Percentiles rank a stretch among this genome's conserved stretches.
Conservation (phyloP, 2,888 invertebrate species). For the Lissonota sp. region DNA sequence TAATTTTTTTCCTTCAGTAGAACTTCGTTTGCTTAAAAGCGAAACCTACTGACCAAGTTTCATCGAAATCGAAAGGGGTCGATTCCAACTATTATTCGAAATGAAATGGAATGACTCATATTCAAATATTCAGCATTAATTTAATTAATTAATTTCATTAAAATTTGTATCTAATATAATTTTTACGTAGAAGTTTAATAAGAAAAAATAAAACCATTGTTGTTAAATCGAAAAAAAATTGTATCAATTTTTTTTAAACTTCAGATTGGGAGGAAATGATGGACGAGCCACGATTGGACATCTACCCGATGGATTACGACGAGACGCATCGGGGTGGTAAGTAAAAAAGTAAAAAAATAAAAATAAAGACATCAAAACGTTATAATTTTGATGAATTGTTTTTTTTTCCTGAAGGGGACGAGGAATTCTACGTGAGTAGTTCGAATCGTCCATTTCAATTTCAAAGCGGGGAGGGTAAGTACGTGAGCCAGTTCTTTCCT, state of each 20-base stretch:
- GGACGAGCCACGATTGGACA: conserved; percentile 79
- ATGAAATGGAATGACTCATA: no score
- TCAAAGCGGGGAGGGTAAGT: conserved; percentile 83
- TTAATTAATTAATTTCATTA: no score
- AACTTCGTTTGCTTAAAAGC: no score
- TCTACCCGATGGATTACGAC: conserved; percentile 80
- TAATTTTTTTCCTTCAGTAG: no score
- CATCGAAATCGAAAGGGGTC: no score
- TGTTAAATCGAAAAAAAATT: background rate
- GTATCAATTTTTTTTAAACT: conserved; percentile 4
- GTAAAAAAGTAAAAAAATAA: conserved; percentile 32
- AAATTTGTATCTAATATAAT: background rate
- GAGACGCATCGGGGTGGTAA: conserved; percentile 78
- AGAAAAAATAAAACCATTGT: background rate
- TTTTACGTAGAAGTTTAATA: background rate
- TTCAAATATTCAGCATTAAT: background rate
- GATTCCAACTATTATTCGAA: no score
- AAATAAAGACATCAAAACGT: background rate
- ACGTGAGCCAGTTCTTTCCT: conserved; percentile 90
- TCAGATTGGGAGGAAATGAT: conserved; percentile 82
- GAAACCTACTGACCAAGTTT: no score
- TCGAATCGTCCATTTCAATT: conserved; percentile 90
- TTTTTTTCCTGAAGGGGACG: conserved; percentile 82
- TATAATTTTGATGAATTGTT: conserved; percentile 1
- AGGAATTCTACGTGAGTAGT: conserved; percentile 91